phyloP scores from a whole-genome alignment of 1,140 invertebrate genomes.

The Pseudachorutes palmiensis region DNA sequence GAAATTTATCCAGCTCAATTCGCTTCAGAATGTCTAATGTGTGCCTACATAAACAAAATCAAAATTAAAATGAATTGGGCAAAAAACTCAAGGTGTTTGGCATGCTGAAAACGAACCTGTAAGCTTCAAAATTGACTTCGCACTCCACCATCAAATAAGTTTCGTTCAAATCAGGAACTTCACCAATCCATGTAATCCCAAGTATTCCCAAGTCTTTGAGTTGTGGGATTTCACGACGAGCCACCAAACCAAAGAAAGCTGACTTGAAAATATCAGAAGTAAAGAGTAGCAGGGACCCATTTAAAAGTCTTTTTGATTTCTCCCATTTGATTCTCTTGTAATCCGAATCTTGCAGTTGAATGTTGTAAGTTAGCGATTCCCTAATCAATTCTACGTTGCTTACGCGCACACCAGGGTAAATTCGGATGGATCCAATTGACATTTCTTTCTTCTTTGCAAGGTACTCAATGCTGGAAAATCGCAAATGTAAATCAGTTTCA shows the following conservation, averaged over 20 bases:
- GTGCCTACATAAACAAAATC: slow-evolving; percentile 19
- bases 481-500: not conserved
- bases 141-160: slow-evolving; percentile 56
- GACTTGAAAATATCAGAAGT: slow-evolving; percentile 58
- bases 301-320: slow-evolving; percentile 54
- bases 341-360: slow-evolving; percentile 13
- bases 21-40: slow-evolving; percentile 53
- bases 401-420: slow-evolving; percentile 26
- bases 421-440: slow-evolving; percentile 27
- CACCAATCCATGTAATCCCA: slow-evolving; percentile 14
- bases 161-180: slow-evolving; percentile 36
- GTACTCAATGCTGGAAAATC: slow-evolving; percentile 22
- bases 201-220: slow-evolving; percentile 6
- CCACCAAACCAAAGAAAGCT: slow-evolving; percentile 57
- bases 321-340: slow-evolving; percentile 38
- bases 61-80: not conserved
- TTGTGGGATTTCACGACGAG: slow-evolving; percentile 47
- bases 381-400: slow-evolving; percentile 16
- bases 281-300: slow-evolving; percentile 63
- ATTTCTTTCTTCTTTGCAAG: slow-evolving; percentile 19
- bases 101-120: slow-evolving; percentile 39
- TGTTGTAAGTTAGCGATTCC: slow-evolving; percentile 22
- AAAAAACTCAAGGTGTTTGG: not conserved
- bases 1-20: slow-evolving; percentile 48
- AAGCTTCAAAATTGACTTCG: slow-evolving; percentile 61